Conservation (phyloP, 2,797 vertebrate genomes). For the Enteromius thamalakanensis region DNA sequence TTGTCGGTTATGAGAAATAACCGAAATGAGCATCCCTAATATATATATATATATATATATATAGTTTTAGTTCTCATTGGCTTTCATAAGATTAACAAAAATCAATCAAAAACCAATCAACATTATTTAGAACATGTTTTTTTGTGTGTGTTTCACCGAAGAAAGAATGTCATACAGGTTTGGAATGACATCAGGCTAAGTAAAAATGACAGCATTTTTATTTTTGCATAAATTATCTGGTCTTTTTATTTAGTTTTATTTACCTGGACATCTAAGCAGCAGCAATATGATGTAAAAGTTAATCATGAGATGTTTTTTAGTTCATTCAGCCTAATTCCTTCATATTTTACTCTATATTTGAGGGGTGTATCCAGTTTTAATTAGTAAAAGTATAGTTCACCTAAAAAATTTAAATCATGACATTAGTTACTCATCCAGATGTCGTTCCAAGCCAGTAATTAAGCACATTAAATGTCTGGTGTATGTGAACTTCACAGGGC, state of each 20-base stretch:
- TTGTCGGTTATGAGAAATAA: no score
- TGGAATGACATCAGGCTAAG: not conserved
- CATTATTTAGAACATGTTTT: no score
- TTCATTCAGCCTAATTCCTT: no score
- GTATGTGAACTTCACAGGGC: not conserved
- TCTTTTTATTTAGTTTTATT: not conserved
- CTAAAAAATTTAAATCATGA: no score
- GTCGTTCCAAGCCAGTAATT: not conserved
- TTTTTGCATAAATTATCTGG: not conserved
- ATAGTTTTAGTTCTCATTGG: not conserved
- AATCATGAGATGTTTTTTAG: not conserved
- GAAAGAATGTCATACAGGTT: no score
- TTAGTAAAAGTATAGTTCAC: not conserved
- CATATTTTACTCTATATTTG: not conserved
- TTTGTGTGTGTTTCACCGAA: no score
- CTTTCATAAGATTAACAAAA: not conserved
- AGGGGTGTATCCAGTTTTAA: not conserved
- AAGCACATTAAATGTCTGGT: not conserved
- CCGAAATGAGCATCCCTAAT: no score
- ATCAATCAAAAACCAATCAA: not conserved
- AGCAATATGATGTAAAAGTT: not conserved
- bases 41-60: no score
- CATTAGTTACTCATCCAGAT: no score
- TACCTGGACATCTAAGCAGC: not conserved
- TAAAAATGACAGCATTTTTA: not conserved